Conservation (phyloP, 2,888 invertebrate species). For the Carterocephalus palaemon region DNA sequence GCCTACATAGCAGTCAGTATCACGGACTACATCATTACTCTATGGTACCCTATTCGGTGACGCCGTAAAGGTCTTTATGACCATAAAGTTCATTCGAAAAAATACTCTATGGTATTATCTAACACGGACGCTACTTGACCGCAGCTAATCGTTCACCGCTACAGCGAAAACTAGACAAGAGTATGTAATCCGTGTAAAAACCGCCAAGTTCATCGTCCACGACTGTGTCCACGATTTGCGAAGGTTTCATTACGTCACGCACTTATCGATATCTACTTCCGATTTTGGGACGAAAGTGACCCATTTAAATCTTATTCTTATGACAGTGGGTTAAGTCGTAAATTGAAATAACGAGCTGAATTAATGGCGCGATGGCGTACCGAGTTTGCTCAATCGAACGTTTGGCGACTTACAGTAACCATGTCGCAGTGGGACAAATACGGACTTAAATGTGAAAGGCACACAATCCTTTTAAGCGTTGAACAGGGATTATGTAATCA, state of each 20-base stretch:
- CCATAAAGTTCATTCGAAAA: too few species aligned
- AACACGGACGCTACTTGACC: too few species aligned
- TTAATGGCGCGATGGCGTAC: neutral
- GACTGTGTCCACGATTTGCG: too few species aligned
- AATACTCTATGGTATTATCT: too few species aligned
- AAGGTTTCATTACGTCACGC: constrained; percentile 1
- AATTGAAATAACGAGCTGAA: neutral
- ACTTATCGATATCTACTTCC: too few species aligned
- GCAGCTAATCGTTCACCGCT: neutral
- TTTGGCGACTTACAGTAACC: neutral
- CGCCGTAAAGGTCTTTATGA: too few species aligned
- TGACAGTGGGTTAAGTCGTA: neutral
- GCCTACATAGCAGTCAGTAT: too few species aligned
- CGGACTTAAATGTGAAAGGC: too few species aligned
- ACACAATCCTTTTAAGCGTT: too few species aligned
- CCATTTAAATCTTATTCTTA: neutral
- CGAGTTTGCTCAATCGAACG: neutral
- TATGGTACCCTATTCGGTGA: too few species aligned
- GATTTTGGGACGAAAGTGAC: neutral
- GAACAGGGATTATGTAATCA: too few species aligned
- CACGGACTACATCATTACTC: too few species aligned
- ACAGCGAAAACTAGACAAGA: neutral
- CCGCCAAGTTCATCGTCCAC: constrained; percentile 8
- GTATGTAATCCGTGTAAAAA: neutral
- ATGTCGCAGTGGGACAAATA: neutral